A percentile compares a stretch with the other conserved stretches of the same genome.
These are phyloP conservation scores for Hemibagrus guttatus DNA, from an alignment of 2,797 vertebrate species.

Conservation along the genomic window DNA sequence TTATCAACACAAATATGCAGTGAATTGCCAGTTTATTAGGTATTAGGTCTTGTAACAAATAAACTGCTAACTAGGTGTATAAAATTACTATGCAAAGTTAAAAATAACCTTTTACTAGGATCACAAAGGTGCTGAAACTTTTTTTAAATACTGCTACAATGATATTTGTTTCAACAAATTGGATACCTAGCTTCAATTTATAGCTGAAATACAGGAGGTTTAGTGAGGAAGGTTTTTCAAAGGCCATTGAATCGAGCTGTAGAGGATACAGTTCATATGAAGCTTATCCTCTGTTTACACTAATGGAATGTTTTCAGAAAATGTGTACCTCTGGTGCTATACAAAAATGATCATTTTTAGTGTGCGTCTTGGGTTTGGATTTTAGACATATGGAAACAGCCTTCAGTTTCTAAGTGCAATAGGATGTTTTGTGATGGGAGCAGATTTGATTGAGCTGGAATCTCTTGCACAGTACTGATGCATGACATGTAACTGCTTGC, in stretches of 20 bases:
- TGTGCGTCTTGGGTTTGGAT: neutral
- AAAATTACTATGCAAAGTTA: neutral
- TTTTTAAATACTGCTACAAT: neutral
- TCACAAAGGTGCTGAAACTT: neutral
- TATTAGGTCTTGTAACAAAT: neutral
- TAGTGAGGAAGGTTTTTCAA: neutral
- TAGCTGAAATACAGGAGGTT: neutral
- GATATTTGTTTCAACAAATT: neutral
- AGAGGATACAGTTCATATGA: neutral
- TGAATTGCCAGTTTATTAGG: neutral
- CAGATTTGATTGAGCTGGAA: neutral
- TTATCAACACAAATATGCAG: conserved; percentile 65
- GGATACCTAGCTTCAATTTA: neutral
- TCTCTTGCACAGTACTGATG: neutral
- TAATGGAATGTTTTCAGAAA: neutral
- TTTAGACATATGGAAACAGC: neutral
- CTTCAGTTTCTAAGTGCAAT: neutral
- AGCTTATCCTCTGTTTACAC: neutral
- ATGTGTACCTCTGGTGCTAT: neutral
- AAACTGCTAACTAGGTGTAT: neutral
- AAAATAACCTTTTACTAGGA: neutral
- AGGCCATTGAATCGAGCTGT: neutral
- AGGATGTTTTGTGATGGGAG: neutral
- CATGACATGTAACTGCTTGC: neutral
- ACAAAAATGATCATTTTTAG: neutral